A percentile compares a stretch with the other conserved stretches of the same genome.
phyloP scores from a whole-genome alignment of 2,888 invertebrate species.

The Dicycla oo region DNA sequence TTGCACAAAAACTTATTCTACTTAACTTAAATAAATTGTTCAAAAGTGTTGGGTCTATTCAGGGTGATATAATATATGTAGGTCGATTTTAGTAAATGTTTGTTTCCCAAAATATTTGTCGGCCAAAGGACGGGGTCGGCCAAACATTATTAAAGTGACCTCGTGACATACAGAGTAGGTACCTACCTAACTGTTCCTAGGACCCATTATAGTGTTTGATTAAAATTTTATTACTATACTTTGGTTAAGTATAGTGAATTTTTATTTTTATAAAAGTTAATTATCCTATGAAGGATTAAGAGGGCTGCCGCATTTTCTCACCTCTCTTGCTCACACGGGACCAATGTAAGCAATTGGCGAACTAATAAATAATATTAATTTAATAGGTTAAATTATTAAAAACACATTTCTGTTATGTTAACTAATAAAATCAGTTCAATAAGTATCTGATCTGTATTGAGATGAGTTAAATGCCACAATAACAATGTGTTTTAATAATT shows the following conservation, averaged over 20 bases:
- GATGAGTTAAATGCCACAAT: no score
- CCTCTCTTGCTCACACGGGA: no score
- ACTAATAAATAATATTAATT: no score
- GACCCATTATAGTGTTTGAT: slow-evolving; percentile 7
- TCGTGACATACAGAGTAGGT: slow-evolving; percentile 23
- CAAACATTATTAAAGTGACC: slow-evolving; percentile 56
- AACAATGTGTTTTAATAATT: no score
- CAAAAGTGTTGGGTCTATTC: slow-evolving; percentile 34
- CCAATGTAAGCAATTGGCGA: no score
- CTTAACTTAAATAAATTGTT: slow-evolving; percentile 55
- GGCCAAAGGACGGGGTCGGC: slow-evolving; percentile 30
- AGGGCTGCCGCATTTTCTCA: no score
- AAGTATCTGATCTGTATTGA: no score
- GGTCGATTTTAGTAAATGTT: slow-evolving; percentile 58
- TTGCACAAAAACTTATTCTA: slow-evolving; percentile 11
- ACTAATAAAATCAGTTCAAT: no score
- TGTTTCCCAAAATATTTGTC: slow-evolving; percentile 55
- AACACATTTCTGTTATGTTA: no score
- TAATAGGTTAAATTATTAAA: no score
- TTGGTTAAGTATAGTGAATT: background rate
- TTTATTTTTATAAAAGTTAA: background rate
- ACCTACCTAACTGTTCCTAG: slow-evolving; percentile 1
- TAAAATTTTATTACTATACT: slow-evolving; percentile 5
- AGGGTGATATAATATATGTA: slow-evolving; percentile 42
- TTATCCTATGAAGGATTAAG: background rate